Conservation (phyloP, 2,888 invertebrate genomes). For the Cephus pulcher region DNA sequence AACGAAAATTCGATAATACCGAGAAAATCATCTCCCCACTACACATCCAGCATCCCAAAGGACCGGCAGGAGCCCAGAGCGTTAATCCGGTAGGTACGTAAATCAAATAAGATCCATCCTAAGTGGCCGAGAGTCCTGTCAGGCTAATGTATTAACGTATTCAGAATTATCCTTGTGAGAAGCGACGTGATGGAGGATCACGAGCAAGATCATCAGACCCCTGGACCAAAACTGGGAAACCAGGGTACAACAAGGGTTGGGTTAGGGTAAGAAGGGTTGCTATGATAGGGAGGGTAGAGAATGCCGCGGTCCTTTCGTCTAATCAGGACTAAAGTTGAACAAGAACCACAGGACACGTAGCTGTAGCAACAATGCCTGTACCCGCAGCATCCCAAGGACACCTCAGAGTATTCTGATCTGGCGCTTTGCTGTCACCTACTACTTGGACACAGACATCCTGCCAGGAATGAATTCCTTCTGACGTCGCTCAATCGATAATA, state of each 20-base stretch:
- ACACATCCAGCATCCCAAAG: not conserved
- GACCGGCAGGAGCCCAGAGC: not conserved
- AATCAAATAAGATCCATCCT: not conserved
- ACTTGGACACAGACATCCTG: not conserved
- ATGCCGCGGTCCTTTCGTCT: not conserved
- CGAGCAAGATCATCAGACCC: not conserved
- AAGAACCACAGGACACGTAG: not conserved
- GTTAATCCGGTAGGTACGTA: not conserved
- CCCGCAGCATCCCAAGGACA: not conserved
- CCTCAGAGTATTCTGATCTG: not conserved
- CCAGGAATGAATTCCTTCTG: not conserved
- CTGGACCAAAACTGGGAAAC: not conserved
- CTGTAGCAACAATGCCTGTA: not conserved
- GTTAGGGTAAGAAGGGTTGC: not conserved
- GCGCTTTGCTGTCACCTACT: not conserved
- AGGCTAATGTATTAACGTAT: not conserved
- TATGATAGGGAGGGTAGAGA: not conserved
- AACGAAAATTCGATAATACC: not conserved
- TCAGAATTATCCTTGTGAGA: not conserved
- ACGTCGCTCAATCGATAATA: conserved; percentile 17
- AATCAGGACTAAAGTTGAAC: not conserved
- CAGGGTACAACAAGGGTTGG: not conserved
- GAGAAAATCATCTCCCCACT: too few relatives aligned
- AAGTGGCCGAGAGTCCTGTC: not conserved
- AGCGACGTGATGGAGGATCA: not conserved